phyloP scores from a whole-genome alignment of 2,113 vertebrate genomes.

The Gymnocephalus cernua region DNA sequence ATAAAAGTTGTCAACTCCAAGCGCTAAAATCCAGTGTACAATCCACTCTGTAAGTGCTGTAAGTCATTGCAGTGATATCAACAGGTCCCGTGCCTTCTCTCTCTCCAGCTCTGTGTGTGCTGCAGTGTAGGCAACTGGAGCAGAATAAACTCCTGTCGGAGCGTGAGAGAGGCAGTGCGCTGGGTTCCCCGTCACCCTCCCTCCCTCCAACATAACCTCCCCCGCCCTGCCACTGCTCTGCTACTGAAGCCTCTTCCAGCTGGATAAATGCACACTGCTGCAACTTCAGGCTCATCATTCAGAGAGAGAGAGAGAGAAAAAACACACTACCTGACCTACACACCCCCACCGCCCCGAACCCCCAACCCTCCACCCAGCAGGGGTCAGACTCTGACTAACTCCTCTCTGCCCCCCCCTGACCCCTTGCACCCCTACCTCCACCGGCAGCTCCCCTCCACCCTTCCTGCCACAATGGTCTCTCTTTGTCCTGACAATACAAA shows the following conservation, averaged over 20 bases:
- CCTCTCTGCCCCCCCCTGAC: constrained; percentile 65
- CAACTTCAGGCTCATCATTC: constrained; percentile 81
- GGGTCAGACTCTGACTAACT: constrained; percentile 69
- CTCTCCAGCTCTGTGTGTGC: constrained; percentile 34
- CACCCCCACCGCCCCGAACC: constrained; percentile 17
- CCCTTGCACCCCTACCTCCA: constrained; percentile 71
- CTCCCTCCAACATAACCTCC: constrained; percentile 59
- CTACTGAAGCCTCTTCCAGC: constrained; percentile 76
- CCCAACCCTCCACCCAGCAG: constrained; percentile 66
- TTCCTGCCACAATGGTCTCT: constrained; percentile 72
- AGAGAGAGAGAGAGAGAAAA: constrained; percentile 51
- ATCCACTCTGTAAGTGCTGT: constrained; percentile 29
- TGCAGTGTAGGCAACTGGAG: constrained; percentile 70
- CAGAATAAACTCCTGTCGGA: constrained; percentile 76
- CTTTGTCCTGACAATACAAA: constrained; percentile 84
- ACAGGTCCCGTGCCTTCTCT: constrained; percentile 45
- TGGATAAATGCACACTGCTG: constrained; percentile 83
- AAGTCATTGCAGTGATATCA: constrained; percentile 58
- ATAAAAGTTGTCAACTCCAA: constrained; percentile 39
- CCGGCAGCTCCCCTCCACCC: constrained; percentile 64
- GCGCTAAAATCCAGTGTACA: constrained; percentile 17
- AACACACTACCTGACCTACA: constrained; percentile 73
- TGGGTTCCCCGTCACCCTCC: constrained; percentile 70
- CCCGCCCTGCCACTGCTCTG: constrained; percentile 70
- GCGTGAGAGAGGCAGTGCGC: constrained; percentile 81